These are phyloP conservation scores for Odontocerum albicorne DNA, from an alignment of 2,888 invertebrate species.

Conservation along the genomic window DNA sequence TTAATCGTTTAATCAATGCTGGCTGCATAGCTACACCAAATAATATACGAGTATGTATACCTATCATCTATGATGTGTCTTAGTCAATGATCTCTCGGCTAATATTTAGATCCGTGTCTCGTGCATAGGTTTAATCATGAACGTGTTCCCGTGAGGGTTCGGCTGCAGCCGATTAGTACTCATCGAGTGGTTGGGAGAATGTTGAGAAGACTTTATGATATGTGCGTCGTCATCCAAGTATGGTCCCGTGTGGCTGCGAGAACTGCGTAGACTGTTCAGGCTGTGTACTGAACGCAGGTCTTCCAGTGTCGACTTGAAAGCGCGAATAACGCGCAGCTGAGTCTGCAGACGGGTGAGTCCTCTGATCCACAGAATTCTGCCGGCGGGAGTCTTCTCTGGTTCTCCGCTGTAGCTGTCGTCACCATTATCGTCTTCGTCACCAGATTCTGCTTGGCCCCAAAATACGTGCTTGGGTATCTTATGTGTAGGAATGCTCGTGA, in stretches of 20 bases:
- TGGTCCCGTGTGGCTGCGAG: constrained; percentile 74
- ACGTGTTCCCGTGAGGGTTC: constrained; percentile 38
- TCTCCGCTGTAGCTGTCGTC: constrained; percentile 71
- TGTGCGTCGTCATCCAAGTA: constrained; percentile 30
- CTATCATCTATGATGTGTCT: constrained; percentile 13
- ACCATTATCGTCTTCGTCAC: constrained; percentile 67
- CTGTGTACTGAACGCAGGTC: constrained; percentile 93
- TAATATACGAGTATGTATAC: constrained; percentile 4
- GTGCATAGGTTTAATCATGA: constrained; percentile 29
- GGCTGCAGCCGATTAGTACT: constrained; percentile 39
- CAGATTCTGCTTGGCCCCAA: constrained; percentile 74
- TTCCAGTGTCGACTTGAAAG: constrained; percentile 93
- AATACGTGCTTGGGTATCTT: constrained; percentile 75
- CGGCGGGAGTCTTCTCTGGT: constrained; percentile 76
- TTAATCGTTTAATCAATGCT: constrained; percentile 1
- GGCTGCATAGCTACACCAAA: no score
- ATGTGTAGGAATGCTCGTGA: constrained; percentile 79
- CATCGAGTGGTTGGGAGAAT: constrained; percentile 40
- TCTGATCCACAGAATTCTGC: constrained; percentile 94
- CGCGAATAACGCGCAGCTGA: constrained; percentile 95
- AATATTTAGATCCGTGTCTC: constrained; percentile 34
- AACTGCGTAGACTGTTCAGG: constrained; percentile 87
- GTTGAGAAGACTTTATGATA: constrained; percentile 45
- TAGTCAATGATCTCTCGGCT: constrained; percentile 9
- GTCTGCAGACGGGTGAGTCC: constrained; percentile 85